These are phyloP conservation scores for Anser cygnoides DNA, from an alignment of 2,113 vertebrate species.

Conservation along the genomic window DNA sequence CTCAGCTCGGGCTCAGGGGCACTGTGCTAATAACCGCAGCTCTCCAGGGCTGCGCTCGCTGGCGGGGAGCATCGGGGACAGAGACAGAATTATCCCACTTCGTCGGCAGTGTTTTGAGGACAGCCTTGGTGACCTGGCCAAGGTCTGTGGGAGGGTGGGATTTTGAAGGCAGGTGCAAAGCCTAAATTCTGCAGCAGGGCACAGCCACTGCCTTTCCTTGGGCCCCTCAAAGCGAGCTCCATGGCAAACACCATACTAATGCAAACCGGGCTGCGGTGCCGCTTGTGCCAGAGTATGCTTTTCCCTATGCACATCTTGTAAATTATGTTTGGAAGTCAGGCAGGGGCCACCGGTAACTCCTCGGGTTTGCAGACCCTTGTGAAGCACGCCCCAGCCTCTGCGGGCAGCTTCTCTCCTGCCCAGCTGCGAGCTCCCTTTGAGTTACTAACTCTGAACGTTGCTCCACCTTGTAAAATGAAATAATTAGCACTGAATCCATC, in stretches of 20 bases:
- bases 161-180: not conserved
- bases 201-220: not conserved
- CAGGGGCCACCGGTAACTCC: not conserved
- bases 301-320: not conserved
- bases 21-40: not conserved
- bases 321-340: not conserved
- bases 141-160: not conserved
- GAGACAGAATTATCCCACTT: not conserved
- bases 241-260: not conserved
- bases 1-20: not conserved
- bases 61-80: not conserved
- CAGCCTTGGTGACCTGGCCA: not conserved
- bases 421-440: not conserved
- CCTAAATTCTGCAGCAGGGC: not conserved
- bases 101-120: not conserved
- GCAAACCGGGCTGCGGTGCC: not conserved
- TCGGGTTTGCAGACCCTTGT: not conserved
- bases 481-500: not conserved
- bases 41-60: not conserved
- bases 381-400: not conserved
- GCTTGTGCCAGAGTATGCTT: not conserved
- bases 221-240: not conserved
- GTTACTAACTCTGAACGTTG: not conserved
- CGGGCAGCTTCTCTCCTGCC: not conserved
- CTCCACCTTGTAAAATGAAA: slow-evolving; percentile 10